Base-by-base conservation (phyloP, 2,113 vertebrate species). In the Cyanoderma ruficeps region DNA sequence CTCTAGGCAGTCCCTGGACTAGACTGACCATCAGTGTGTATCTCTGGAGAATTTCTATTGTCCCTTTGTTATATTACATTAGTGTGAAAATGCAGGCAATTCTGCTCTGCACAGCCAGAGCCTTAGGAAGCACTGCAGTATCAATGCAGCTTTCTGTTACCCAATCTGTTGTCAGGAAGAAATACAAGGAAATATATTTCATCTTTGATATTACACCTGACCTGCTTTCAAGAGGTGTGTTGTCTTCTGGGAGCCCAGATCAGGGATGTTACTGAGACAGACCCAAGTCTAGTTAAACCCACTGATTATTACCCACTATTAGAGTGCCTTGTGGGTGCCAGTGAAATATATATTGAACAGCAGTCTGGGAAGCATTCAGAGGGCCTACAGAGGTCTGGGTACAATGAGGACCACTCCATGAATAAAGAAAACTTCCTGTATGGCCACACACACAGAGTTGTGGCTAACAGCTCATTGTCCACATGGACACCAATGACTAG, bases 11-110 rank as follows among this genome's bases (percentile, higher is more conserved):
- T 57, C 61, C 33, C 42, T 72, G 65, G 35, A 44, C 53, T 80
- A 61, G 24, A 15, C 7, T 53, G 87, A n/a, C 64, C 37, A 63
- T 72, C n/a, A n/a, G 6, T 46, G 25, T 72, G 20, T 52, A 49
- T 37, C 53, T 87, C 41, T 79, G 61, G 23, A 93, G 41, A 25
- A 39, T 53, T 93, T 93, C 18, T 89, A 42, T 71, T 46, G 20
- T 60, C 46, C 15, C 53, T 69, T n/a, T 6, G 6, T 53, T 84
- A 8, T n/a, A 63, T 67, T 67, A 50, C 14, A n/a, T 70, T 59
- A 57, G 15, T 13, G 6, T 24, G 22, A 81, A 61, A 78, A 60
- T 0, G 0, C 28, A 75, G 69, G 11, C 3, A 3, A 55, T 76
- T 82, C 70, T 69, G 11, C 25, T 85, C 37, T 46, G 7, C 69